phyloP scores from a whole-genome alignment of 2,113 vertebrate species.

The Labeo rohita region DNA sequence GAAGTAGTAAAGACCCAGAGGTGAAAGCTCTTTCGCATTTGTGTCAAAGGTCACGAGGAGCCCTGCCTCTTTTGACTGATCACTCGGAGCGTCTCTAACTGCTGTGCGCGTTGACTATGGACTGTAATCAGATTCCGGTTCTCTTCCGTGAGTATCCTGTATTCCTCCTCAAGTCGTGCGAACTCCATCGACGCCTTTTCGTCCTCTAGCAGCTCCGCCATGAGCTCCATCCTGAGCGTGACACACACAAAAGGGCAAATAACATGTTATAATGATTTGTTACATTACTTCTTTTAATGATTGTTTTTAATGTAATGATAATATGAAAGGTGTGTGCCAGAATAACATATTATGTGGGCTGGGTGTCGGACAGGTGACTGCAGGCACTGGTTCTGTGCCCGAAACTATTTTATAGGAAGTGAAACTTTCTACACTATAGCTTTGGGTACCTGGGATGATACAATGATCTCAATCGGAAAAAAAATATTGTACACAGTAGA shows the following conservation, averaged over 20 bases:
- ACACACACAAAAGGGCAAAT: slow-evolving; percentile 14
- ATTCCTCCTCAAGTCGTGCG: slow-evolving; percentile 87
- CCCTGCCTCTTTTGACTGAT: slow-evolving; percentile 85
- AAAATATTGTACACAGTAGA: neutral
- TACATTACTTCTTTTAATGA: neutral
- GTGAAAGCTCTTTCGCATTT: slow-evolving; percentile 52
- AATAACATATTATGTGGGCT: slow-evolving; percentile 12
- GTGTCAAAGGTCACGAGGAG: slow-evolving; percentile 84
- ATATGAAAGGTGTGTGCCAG: neutral
- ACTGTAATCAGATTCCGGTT: slow-evolving; percentile 87
- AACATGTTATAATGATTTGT: neutral
- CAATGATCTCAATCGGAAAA: neutral
- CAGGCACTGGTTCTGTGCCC: neutral
- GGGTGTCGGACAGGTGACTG: neutral
- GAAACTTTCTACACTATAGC: neutral
- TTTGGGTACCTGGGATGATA: neutral
- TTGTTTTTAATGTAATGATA: neutral
- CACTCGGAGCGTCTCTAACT: slow-evolving; percentile 89
- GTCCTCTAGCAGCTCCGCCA: slow-evolving; percentile 90
- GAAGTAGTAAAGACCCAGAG: slow-evolving; percentile 36
- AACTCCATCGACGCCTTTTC: slow-evolving; percentile 87
- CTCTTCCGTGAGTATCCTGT: slow-evolving; percentile 88
- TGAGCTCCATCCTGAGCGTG: slow-evolving; percentile 84
- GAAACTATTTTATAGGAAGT: neutral
- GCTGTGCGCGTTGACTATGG: slow-evolving; percentile 87